Evolutionary conservation across 2,888 invertebrate species (phyloP).

Genomic region (Seira ritae): DNA sequence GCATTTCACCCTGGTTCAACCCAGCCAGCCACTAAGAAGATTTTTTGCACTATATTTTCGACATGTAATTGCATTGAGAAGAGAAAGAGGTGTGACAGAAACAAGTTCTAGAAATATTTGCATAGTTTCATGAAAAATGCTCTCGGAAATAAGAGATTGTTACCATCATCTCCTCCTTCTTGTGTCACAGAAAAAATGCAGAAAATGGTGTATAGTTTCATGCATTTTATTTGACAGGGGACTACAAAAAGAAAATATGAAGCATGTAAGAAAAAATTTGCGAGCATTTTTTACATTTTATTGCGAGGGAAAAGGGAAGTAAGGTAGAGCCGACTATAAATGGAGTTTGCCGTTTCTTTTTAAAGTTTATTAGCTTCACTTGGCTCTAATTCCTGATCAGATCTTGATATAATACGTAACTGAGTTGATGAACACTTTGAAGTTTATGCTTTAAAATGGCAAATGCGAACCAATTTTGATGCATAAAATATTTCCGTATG

Average conservation of each 20-base stretch:
- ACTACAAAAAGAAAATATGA: neutral
- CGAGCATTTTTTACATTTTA: neutral
- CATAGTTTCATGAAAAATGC: neutral
- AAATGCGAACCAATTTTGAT: no score
- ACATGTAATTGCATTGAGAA: neutral
- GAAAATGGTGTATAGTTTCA: neutral
- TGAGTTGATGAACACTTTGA: no score
- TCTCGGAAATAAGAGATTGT: slow-evolving; percentile 19
- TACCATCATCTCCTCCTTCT: neutral
- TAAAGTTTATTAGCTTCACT: no score
- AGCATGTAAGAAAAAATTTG: neutral
- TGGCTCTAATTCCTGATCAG: no score
- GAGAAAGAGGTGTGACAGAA: slow-evolving; percentile 13
- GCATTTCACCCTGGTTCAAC: neutral
- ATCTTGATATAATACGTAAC: no score
- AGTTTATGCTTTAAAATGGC: no score
- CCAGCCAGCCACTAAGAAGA: neutral
- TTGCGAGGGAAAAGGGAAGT: neutral
- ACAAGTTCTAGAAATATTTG: slow-evolving; percentile 23
- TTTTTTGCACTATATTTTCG: slow-evolving; percentile 17
- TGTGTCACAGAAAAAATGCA: neutral
- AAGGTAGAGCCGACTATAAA: no score
- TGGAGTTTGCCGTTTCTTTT: no score
- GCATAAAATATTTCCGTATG: no score
- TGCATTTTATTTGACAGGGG: neutral